A percentile compares a stretch with the other conserved stretches of the same genome.
Evolutionary conservation across 2,113 vertebrate genomes (phyloP).

Genomic region (Actinemys pallida): DNA sequence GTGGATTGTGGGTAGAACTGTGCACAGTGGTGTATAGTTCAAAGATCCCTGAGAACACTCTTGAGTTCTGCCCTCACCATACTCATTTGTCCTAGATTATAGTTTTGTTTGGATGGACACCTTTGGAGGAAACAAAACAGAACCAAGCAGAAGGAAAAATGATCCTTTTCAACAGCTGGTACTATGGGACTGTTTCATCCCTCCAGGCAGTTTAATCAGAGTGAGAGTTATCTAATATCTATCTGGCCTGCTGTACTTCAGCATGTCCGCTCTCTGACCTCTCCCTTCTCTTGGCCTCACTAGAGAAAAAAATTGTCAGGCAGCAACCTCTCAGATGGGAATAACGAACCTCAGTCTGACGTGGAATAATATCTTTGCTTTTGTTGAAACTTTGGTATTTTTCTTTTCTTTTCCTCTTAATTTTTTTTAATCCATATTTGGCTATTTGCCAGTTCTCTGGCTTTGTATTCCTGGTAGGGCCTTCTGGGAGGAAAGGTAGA

Average conservation of each 20-base stretch:
- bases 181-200: background rate
- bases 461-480: background rate
- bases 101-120: background rate
- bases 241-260: background rate
- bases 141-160: background rate
- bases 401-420: background rate
- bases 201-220: background rate
- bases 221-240: background rate
- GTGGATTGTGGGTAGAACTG: background rate
- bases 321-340: background rate
- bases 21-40: background rate
- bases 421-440: background rate
- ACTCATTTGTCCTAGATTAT: background rate
- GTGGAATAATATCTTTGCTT: background rate
- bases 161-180: background rate
- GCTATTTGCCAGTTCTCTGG: background rate
- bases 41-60: background rate
- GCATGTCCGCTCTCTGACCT: background rate
- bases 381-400: background rate
- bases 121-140: background rate
- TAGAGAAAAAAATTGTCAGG: background rate
- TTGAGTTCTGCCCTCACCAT: background rate
- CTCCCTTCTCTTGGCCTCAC: background rate
- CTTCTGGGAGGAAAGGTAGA: background rate
- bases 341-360: background rate